Conservation (phyloP, 1,140 invertebrate species). For the Listronotus bonariensis region DNA sequence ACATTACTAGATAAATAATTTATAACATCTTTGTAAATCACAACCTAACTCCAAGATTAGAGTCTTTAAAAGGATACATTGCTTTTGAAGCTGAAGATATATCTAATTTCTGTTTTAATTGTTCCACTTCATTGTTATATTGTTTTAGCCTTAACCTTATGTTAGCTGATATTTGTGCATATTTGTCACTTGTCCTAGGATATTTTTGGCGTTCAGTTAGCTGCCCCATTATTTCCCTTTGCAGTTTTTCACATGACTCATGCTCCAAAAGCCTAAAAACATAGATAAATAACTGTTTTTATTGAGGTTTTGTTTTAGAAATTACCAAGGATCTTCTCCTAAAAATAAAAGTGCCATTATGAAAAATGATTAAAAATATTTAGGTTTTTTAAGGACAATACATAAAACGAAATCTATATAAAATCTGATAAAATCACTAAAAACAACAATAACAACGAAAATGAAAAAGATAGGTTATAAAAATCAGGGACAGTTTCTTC, state of each 20-base stretch:
- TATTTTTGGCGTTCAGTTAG: constrained; percentile 62
- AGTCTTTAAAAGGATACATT: constrained; percentile 60
- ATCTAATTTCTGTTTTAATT: constrained; percentile 64
- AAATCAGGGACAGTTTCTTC: too few relatives aligned
- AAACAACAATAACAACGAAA: too few relatives aligned
- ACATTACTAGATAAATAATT: too few relatives aligned
- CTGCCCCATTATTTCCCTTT: constrained; percentile 66
- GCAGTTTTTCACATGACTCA: constrained; percentile 68
- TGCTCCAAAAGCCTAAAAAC: constrained; percentile 65
- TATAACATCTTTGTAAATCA: too few relatives aligned
- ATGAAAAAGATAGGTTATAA: too few relatives aligned
- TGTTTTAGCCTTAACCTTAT: constrained; percentile 68
- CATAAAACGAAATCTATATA: too few relatives aligned
- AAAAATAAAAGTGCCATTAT: constrained; percentile 51
- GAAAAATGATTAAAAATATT: neutral
- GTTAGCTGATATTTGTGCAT: constrained; percentile 62
- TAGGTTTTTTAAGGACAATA: too few relatives aligned
- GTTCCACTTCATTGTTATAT: constrained; percentile 63
- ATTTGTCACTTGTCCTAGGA: constrained; percentile 59
- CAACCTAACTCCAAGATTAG: too few relatives aligned
- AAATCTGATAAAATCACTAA: too few relatives aligned
- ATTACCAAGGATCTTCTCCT: constrained; percentile 52
- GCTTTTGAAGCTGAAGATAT: constrained; percentile 55
- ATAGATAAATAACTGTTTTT: constrained; percentile 21
- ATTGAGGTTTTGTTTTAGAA: constrained; percentile 15